These are phyloP conservation scores for Platanista minor DNA, from an alignment of 2,113 vertebrate genomes.

Conservation along the genomic window DNA sequence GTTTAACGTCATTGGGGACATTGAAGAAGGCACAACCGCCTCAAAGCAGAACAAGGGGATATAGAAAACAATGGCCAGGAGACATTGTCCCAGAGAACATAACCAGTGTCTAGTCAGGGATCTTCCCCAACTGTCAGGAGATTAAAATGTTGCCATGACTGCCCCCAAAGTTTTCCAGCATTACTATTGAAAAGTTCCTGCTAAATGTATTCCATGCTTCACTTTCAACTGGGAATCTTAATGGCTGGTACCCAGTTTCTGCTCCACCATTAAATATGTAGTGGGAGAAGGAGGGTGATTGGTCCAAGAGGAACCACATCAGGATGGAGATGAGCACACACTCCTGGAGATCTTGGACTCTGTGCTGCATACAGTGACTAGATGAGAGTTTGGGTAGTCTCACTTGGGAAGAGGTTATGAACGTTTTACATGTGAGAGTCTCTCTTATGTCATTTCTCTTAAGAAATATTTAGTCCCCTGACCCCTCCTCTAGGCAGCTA, in stretches of 20 bases:
- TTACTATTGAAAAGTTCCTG: not conserved
- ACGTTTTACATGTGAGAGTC: not conserved
- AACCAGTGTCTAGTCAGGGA: not conserved
- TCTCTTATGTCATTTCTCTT: not conserved
- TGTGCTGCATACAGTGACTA: not conserved
- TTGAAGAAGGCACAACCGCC: not conserved
- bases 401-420: not conserved
- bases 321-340: not conserved
- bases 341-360: not conserved
- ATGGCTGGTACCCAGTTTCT: not conserved
- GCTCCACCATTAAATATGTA: not conserved
- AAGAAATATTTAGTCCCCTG: not conserved
- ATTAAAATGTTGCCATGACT: not conserved
- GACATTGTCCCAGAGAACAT: not conserved
- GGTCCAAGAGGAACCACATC: not conserved
- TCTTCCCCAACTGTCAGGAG: not conserved
- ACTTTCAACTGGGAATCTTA: not conserved
- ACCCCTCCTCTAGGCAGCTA: not conserved
- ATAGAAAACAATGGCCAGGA: not conserved
- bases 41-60: not conserved
- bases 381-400: not conserved
- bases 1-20: not conserved
- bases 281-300: not conserved
- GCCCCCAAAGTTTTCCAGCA: not conserved
- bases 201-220: not conserved